Base-by-base conservation (phyloP, 2,888 invertebrate species). In the Callosobruchus maculatus region DNA sequence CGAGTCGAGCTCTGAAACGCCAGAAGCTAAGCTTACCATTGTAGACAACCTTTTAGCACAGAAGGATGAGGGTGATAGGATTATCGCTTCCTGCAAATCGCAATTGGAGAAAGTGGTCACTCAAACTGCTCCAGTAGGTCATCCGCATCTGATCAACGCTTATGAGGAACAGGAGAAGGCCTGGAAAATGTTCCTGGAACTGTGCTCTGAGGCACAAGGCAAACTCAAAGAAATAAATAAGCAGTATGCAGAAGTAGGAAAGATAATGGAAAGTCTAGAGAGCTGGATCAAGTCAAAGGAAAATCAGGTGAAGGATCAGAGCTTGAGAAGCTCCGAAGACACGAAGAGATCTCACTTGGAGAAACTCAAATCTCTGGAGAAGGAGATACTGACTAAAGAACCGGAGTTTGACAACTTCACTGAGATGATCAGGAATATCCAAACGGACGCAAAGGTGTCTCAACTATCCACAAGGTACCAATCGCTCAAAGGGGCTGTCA, bases 271-370 rank as follows among this genome's bases (percentile, higher is more conserved):
- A 78, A 91, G 91, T 74, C 88, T 97, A 0, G 94, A 94, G 82
- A 90, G 91, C 71, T 98, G 97, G 97, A 89, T 96, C 71, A 95
- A 95, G 84, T 90, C 92, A 72, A 94, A 94, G 83, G 97, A 98
- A 87, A 90, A 91, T 71, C 92, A 94, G 84, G 91, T 97, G 0
- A 95, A 97, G 86, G 96, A 97, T 84, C 96, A 96, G 86, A 95
- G 95, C 79, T 89, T 97, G 0, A 95, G 95, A 86, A 96, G 93
- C 82, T 95, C 93, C 2, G 91, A 95, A 49, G 95, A 95, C 79
- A 91, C 95, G 0, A 98, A 98, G 87, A 89, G 91, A 77, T 89
- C 90, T 9, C 95, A 97, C 86, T 88, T 96, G 72, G 91, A 93
- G 73, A 95, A 95, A 85, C 88, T 97, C 0, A 92, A 92, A 79